phyloP scores from a whole-genome alignment of 2,797 vertebrate species.

The Cebuella pygmaea region DNA sequence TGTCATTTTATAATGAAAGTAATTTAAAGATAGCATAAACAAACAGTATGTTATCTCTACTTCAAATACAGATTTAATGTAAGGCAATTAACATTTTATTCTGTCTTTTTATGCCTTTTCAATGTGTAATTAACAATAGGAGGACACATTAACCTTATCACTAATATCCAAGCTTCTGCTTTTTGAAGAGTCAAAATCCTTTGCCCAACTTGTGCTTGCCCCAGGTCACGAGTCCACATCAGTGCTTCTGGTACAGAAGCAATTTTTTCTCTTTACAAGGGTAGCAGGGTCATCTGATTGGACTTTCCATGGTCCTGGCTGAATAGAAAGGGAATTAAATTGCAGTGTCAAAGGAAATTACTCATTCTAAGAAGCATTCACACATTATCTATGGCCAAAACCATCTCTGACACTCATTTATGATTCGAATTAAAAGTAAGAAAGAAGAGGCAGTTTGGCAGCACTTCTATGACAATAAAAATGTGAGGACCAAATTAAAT shows the following conservation, averaged over 20 bases:
- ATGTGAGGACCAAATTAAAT: conserved; percentile 72
- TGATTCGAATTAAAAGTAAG: conserved; percentile 80
- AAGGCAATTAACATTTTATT: conserved; percentile 8
- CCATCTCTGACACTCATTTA: conserved; percentile 79
- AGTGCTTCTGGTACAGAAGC: conserved; percentile 58
- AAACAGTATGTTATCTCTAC: conserved; percentile 17
- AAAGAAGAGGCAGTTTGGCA: conserved; percentile 66
- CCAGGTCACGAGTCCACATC: conserved; percentile 58
- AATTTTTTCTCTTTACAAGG: conserved; percentile 60
- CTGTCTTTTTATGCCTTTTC: conserved; percentile 34
- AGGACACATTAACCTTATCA: conserved; percentile 55
- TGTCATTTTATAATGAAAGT: conserved; percentile 19
- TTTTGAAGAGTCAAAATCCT: conserved; percentile 60
- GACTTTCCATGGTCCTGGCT: conserved; percentile 70
- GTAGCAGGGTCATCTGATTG: conserved; percentile 81
- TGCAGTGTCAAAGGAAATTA: conserved; percentile 80
- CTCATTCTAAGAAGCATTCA: conserved; percentile 79
- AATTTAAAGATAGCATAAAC: conserved; percentile 13
- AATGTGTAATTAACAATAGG: conserved; percentile 47
- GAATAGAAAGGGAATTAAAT: conserved; percentile 80
- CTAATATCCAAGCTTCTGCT: conserved; percentile 22
- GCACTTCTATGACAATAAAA: conserved; percentile 74
- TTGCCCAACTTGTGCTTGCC: conserved; percentile 32
- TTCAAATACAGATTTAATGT: conserved; percentile 18
- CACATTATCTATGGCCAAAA: conserved; percentile 75